Percentiles rank a stretch among this genome's conserved stretches.
These are phyloP conservation scores for Callaeas wilsoni DNA, from an alignment of 2,113 vertebrate genomes.

Conservation along the genomic window DNA sequence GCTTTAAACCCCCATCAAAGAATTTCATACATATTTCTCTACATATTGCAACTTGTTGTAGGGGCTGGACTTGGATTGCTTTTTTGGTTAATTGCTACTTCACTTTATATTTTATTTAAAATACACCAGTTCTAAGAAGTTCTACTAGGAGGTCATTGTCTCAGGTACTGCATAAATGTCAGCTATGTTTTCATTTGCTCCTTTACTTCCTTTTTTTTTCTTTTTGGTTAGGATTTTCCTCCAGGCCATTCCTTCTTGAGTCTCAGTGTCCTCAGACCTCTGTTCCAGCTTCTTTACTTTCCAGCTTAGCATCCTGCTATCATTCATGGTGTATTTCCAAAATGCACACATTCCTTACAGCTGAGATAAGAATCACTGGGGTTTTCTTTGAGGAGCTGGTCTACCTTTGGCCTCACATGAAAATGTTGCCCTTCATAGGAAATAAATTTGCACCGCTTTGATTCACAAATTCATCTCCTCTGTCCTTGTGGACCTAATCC, in stretches of 20 bases:
- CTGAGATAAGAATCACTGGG: neutral
- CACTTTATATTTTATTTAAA: constrained; percentile 12
- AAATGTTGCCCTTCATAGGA: neutral
- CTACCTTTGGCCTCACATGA: neutral
- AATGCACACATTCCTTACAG: neutral
- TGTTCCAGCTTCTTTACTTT: neutral
- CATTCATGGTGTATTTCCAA: neutral
- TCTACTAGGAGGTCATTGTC: neutral
- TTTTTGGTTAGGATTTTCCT: neutral
- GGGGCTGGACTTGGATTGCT: constrained; percentile 10
- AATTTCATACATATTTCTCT: constrained; percentile 50
- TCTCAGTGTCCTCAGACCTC: neutral
- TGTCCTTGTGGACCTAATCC: neutral
- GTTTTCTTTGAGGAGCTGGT: neutral
- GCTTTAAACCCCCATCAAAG: constrained; percentile 41
- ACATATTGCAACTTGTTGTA: constrained; percentile 39
- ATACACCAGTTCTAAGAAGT: neutral
- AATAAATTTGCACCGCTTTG: neutral
- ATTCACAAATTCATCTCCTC: constrained; percentile 9
- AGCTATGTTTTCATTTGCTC: neutral
- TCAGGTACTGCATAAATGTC: neutral
- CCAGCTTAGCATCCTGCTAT: neutral
- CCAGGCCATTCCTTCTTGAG: neutral
- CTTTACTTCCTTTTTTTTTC: neutral
- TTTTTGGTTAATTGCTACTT: constrained; percentile 29